Conservation (phyloP, 2,113 vertebrate species). For the Oriolus oriolus region DNA sequence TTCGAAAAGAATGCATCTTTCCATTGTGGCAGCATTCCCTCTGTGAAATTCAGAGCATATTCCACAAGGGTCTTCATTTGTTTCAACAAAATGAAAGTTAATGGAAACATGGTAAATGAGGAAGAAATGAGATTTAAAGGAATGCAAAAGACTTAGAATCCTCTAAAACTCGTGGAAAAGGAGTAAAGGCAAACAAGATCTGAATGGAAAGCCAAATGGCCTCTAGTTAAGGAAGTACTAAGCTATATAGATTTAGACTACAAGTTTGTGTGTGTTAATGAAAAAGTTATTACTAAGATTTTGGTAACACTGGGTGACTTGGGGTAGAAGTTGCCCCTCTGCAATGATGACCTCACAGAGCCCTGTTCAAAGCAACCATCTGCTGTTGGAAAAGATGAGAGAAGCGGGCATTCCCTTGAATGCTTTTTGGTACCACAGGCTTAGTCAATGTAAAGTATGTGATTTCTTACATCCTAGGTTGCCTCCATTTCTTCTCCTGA, state of each 20-base stretch:
- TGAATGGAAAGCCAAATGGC: neutral
- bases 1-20: fast-evolving
- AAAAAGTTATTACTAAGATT: neutral
- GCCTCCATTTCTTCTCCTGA: neutral
- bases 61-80: neutral
- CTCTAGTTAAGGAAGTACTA: neutral
- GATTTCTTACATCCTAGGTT: neutral
- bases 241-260: neutral
- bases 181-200: neutral
- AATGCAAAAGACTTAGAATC: neutral
- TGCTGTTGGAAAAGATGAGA: neutral
- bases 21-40: neutral
- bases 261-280: neutral
- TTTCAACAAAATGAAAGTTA: neutral
- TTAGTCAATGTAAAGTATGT: neutral
- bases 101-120: neutral
- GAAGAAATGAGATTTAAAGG: neutral
- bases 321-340: neutral
- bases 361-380: neutral
- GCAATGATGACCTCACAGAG: neutral
- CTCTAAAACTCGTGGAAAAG: neutral
- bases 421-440: neutral
- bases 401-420: neutral
- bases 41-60: neutral
- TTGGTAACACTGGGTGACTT: neutral